Evolutionary conservation across 2,888 invertebrate species (phyloP).

Genomic region (Epiblema foenella): DNA sequence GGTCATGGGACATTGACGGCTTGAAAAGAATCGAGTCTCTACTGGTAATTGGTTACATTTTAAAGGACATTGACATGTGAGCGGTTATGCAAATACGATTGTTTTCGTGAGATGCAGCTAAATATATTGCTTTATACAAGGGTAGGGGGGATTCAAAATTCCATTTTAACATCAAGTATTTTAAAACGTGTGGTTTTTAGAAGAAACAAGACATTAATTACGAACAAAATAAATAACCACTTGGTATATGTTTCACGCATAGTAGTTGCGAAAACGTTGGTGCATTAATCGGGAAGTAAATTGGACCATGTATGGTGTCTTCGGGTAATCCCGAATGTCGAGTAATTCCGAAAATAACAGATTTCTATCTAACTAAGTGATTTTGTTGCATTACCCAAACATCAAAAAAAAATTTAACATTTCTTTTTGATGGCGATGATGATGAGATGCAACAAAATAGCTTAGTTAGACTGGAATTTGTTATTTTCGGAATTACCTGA

Average conservation of each 20-base stretch:
- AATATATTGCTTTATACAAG: not conserved
- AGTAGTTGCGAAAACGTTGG: not conserved
- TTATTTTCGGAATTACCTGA: no score
- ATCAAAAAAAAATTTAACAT: no score
- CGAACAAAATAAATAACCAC: slow-evolving; percentile 1
- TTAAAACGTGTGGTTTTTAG: not conserved
- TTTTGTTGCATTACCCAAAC: no score
- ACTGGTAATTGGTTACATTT: slow-evolving; percentile 32
- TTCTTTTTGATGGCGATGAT: no score
- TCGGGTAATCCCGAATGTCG: no score
- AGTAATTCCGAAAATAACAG: no score
- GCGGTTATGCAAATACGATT: slow-evolving; percentile 38
- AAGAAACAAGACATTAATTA: not conserved
- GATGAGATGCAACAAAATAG: no score
- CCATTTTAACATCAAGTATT: not conserved
- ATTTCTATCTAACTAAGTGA: no score
- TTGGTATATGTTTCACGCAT: not conserved
- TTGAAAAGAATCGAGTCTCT: slow-evolving; percentile 30
- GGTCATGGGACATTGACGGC: slow-evolving; percentile 42
- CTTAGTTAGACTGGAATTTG: no score
- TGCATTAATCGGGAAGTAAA: not conserved
- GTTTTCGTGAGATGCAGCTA: slow-evolving; percentile 15
- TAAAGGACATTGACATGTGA: slow-evolving; percentile 41
- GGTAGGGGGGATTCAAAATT: not conserved
- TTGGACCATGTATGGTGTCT: no score